Conservation (phyloP, 2,888 invertebrate species). For the Drosophila vallismaia region DNA sequence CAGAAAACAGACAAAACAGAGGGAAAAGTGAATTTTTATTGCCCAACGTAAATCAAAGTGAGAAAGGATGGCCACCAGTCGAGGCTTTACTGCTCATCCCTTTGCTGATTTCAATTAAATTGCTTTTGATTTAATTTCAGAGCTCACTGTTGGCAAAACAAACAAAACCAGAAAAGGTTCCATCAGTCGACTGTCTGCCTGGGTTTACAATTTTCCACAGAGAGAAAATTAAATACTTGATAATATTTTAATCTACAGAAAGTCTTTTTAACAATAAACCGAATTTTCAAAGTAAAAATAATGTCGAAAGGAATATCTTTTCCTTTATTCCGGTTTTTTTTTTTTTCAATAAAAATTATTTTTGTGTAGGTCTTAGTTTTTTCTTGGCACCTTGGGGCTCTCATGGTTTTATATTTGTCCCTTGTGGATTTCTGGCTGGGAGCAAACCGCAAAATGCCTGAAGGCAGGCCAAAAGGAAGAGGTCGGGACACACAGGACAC, state of each 20-base stretch:
- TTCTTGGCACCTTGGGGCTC: not conserved
- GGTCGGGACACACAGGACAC: constrained; percentile 3
- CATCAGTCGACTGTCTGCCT: constrained; percentile 18
- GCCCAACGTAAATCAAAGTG: constrained; percentile 43
- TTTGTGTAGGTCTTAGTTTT: not conserved
- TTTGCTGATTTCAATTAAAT: constrained; percentile 40
- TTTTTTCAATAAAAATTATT: not conserved
- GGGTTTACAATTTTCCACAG: constrained; percentile 27
- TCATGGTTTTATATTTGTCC: constrained; percentile 13
- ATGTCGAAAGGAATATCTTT: too few species aligned
- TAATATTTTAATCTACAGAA: too few species aligned
- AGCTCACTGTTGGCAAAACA: constrained; percentile 33
- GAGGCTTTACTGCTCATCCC: constrained; percentile 4
- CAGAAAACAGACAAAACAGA: not conserved
- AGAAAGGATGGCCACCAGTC: constrained; percentile 26
- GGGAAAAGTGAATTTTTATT: constrained; percentile 71
- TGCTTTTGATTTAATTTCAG: constrained; percentile 43
- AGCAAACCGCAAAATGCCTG: constrained; percentile 63
- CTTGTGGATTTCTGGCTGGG: constrained; percentile 37
- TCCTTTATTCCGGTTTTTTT: not conserved
- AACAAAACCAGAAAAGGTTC: constrained; percentile 16
- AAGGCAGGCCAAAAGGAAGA: constrained; percentile 27
- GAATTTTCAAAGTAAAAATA: too few species aligned
- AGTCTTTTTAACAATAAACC: too few species aligned
- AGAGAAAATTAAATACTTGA: not conserved